A percentile compares a stretch with the other conserved stretches of the same genome.
Evolutionary conservation across 2,888 invertebrate genomes (phyloP).

Genomic region (Lithophane socia): DNA sequence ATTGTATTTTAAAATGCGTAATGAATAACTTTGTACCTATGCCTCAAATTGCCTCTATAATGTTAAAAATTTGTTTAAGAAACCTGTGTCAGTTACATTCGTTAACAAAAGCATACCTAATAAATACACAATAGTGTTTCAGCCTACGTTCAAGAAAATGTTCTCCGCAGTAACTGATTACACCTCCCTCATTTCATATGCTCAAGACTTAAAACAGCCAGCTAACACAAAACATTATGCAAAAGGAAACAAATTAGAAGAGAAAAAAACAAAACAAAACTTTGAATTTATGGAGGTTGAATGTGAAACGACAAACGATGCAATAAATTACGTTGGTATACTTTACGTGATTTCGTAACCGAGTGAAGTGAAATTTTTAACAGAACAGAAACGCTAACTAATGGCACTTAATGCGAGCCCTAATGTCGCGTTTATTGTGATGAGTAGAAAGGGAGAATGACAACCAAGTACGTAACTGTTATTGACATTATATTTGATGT

Average conservation of each 20-base stretch:
- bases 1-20: neutral
- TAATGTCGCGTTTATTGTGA: conserved; percentile 70
- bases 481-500: conserved; percentile 76
- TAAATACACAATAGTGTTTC: neutral
- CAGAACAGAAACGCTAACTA: conserved; percentile 63
- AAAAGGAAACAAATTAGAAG: conserved; percentile 67
- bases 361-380: conserved; percentile 64
- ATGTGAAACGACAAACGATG: conserved; percentile 68
- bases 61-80: neutral
- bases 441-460: conserved; percentile 71
- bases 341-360: conserved; percentile 67
- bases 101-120: neutral
- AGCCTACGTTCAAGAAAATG: conserved; percentile 17
- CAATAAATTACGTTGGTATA: conserved; percentile 66
- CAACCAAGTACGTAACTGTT: conserved; percentile 69
- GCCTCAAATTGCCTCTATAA: neutral
- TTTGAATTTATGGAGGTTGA: conserved; percentile 66
- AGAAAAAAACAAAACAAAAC: conserved; percentile 63
- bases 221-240: conserved; percentile 60
- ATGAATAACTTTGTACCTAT: neutral
- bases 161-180: conserved; percentile 27
- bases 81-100: neutral
- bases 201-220: conserved; percentile 48
- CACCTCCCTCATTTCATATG: conserved; percentile 43
- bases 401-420: conserved; percentile 65